A percentile compares a stretch with the other conserved stretches of the same genome.
These are phyloP conservation scores for Triplophysa siluroides DNA, from an alignment of 2,113 vertebrate genomes.

Conservation along the genomic window DNA sequence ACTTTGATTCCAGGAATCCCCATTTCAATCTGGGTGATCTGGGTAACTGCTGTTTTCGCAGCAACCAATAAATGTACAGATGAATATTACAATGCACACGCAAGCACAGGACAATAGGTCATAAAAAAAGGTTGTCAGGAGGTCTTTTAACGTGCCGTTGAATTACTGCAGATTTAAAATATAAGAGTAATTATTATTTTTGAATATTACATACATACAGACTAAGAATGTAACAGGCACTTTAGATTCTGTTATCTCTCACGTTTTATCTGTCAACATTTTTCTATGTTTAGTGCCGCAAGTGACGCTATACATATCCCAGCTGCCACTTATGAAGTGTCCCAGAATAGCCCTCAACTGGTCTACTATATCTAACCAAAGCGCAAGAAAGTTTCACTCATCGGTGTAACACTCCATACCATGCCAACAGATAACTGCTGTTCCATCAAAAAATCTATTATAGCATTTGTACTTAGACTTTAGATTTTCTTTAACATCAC, in stretches of 20 bases:
- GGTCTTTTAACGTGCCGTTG: neutral
- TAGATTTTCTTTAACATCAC: neutral
- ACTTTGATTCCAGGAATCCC: constrained; percentile 54
- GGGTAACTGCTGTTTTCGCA: constrained; percentile 31
- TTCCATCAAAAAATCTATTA: constrained; percentile 60
- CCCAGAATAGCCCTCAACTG: constrained; percentile 71
- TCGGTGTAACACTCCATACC: constrained; percentile 67
- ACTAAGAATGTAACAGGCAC: neutral
- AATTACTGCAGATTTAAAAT: neutral
- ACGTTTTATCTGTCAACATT: constrained; percentile 71
- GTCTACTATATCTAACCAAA: constrained; percentile 69
- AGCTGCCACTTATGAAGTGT: constrained; percentile 71
- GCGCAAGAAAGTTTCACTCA: constrained; percentile 69
- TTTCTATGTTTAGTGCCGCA: constrained; percentile 60
- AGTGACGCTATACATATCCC: constrained; percentile 74
- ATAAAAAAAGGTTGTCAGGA: neutral
- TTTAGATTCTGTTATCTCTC: constrained; percentile 67
- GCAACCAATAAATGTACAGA: constrained; percentile 6
- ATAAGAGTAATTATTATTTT: neutral
- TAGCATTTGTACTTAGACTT: constrained; percentile 1
- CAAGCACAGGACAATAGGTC: neutral
- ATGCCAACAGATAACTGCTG: constrained; percentile 64
- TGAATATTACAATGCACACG: neutral
- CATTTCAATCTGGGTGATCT: constrained; percentile 55
- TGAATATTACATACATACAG: neutral